phyloP scores from a whole-genome alignment of 2,888 invertebrate species.

The Bombyx huttoni region DNA sequence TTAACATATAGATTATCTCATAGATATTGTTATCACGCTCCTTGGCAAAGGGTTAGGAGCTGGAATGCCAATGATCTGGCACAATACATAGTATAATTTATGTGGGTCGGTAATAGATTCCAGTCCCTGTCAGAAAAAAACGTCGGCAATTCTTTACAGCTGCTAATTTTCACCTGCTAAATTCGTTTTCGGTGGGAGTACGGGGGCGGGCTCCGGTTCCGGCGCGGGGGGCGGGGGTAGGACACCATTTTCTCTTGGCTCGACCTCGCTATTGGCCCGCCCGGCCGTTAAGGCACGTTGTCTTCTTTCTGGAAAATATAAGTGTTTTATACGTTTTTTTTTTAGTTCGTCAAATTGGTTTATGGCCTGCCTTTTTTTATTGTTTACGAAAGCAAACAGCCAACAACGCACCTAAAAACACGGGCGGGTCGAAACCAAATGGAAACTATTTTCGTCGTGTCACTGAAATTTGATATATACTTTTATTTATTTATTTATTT shows the following conservation, averaged over 20 bases:
- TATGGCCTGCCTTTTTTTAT: background rate
- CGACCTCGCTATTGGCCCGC: slow-evolving; percentile 26
- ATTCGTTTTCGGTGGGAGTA: slow-evolving; percentile 12
- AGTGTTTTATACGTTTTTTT: background rate
- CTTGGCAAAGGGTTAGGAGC: no score
- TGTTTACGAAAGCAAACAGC: no score
- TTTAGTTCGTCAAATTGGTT: background rate
- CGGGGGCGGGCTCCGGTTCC: slow-evolving; percentile 16
- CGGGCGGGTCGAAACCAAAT: no score
- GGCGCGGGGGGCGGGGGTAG: slow-evolving; percentile 23
- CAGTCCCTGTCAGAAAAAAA: background rate
- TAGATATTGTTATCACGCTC: no score
- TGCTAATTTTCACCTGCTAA: slow-evolving; percentile 14
- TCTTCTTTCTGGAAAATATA: slow-evolving; percentile 34
- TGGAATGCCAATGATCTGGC: no score
- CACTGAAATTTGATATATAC: no score
- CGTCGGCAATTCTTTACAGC: background rate
- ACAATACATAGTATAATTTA: no score
- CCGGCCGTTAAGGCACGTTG: slow-evolving; percentile 35
- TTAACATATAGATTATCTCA: no score
- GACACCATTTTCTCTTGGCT: slow-evolving; percentile 31
- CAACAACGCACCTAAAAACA: no score
- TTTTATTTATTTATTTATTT: no score
- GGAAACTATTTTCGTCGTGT: no score
- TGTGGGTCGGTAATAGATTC: no score